phyloP scores from a whole-genome alignment of 35 echinoderm and acorn worm genomes.

The Hemicentrotus pulcherrimus region DNA sequence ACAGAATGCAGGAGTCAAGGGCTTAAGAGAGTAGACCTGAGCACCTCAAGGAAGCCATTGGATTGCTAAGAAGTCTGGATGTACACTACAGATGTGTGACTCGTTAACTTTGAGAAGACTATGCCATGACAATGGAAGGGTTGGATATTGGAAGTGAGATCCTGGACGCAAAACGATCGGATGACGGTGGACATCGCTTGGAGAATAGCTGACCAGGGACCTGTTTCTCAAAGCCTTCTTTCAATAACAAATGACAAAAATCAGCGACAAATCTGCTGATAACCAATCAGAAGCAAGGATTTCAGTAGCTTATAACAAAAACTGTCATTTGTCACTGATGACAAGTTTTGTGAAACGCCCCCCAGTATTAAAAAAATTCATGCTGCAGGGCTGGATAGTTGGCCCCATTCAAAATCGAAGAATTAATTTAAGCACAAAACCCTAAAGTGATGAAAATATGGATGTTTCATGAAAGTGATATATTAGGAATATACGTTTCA shows the following conservation, averaged over 20 bases:
- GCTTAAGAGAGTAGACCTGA: background rate
- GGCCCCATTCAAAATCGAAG: background rate
- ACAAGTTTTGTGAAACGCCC: too few relatives aligned
- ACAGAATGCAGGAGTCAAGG: too few relatives aligned
- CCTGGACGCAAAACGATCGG: background rate
- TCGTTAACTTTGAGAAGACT: background rate
- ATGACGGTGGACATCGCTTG: background rate
- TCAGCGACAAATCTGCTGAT: too few relatives aligned
- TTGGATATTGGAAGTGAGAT: background rate
- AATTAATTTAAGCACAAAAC: too few relatives aligned
- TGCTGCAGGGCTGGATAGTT: background rate
- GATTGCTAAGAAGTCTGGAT: background rate
- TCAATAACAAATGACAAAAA: too few relatives aligned
- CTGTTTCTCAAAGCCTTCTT: too few relatives aligned
- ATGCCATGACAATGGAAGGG: background rate
- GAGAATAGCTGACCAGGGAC: background rate
- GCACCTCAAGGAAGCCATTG: background rate
- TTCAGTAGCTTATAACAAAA: too few relatives aligned
- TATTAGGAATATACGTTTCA: background rate
- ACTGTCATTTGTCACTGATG: too few relatives aligned
- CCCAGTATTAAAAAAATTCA: background rate
- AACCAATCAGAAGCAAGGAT: too few relatives aligned
- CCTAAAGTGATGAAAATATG: too few relatives aligned
- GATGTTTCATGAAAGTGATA: too few relatives aligned
- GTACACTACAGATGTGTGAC: background rate